Evolutionary conservation across 2,888 invertebrate genomes (phyloP), one percentile per base, ranked within the genome.

Genomic region (Melanostoma mellinum): DNA sequence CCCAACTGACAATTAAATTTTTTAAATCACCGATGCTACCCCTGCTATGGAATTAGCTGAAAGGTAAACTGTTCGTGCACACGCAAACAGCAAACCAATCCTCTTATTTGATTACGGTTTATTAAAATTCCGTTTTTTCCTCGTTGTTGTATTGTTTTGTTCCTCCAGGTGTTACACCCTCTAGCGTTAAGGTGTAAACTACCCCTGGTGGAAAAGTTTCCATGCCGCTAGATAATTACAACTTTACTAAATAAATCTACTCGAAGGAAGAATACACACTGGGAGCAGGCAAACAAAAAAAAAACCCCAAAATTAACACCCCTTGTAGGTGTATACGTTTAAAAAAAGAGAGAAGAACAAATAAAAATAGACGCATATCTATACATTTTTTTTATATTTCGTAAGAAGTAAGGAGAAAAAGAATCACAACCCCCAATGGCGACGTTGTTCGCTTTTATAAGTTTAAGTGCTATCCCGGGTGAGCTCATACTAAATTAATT

Each of bases 141-240:
- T 44, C 9, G 10, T 30, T 8, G 4, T 44, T 32, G 9, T 42
- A 20, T 20, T 32, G 9, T 46, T n/a, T 8, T 67, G 50, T 50
- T 67, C 6, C 30, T 67, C 53, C 36, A 82, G 72, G 67, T 77
- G 77, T 72, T 82, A 52, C 72, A 63, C 61, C 77, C 77, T 48
- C 53, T 46, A 42, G 72, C 48, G 81, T 56, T 68, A 73, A 82
- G 77, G 81, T 82, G 81, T 69, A 77, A 82, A 77, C 77, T 82
- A 58, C 72, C 67, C 52, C 61, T 56, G 56, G 50, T 72, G 77
- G 81, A 82, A 77, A 82, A 77, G 72, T 73, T 82, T 82, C 61
- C 73, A 73, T 82, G 77, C 72, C 72, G 77, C 77, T 73, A 77
- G 81, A 82, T 82, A 82, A 77, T 82, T 82, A 82, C 73, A 50